These are phyloP conservation scores for Heterocephalus glaber DNA, from an alignment of 2,113 vertebrate species.

Conservation along the genomic window DNA sequence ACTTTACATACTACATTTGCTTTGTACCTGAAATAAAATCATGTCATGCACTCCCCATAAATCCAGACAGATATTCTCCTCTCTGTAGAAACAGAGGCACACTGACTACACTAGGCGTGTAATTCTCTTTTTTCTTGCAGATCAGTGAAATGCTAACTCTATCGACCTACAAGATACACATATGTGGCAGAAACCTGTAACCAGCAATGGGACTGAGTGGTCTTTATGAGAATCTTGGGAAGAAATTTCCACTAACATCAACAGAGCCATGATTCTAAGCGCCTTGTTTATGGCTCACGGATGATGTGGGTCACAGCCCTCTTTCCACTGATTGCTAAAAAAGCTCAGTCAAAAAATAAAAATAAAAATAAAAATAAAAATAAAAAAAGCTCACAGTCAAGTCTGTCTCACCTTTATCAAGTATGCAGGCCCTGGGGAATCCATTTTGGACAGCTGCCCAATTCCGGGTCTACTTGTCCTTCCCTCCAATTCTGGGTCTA, in stretches of 20 bases:
- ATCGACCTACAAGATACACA: neutral
- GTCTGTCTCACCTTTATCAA: neutral
- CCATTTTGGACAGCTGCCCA: neutral
- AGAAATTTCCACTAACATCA: neutral
- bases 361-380: too few relatives aligned
- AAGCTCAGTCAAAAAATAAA: constrained; percentile 21
- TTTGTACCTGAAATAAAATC: neutral
- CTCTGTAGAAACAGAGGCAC: neutral
- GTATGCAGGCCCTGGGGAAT: neutral
- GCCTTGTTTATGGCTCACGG: neutral
- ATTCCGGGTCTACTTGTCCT: neutral
- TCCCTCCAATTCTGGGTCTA: neutral
- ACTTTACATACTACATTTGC: neutral
- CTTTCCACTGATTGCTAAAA: neutral
- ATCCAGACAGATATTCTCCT: neutral
- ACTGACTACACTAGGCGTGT: neutral
- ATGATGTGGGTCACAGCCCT: neutral
- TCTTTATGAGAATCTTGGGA: neutral
- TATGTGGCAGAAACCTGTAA: neutral
- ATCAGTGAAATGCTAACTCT: neutral
- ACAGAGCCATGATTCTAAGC: neutral
- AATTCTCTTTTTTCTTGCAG: neutral
- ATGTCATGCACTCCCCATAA: neutral
- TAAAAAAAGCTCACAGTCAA: neutral
- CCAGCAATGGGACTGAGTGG: neutral